phyloP scores from a whole-genome alignment of 2,888 invertebrate species.

The Desoria tigrina region DNA sequence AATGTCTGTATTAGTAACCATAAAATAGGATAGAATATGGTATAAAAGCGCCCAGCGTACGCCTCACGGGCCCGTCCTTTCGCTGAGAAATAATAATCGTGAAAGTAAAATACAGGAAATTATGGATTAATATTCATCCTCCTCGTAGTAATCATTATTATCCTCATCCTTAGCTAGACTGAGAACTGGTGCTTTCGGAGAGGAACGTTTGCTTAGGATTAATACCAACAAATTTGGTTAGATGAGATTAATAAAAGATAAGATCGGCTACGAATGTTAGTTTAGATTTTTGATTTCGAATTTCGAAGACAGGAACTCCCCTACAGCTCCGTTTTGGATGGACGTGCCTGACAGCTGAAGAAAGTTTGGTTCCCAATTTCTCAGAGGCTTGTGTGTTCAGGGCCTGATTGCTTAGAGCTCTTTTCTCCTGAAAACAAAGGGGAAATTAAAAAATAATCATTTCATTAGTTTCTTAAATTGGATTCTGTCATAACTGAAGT shows the following conservation, averaged over 20 bases:
- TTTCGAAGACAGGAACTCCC: not conserved
- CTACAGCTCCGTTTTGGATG: not conserved
- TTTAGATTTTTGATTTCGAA: no score
- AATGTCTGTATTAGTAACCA: slow-evolving; percentile 17
- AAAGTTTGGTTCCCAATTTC: not conserved
- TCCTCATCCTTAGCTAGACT: no score
- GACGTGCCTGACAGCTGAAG: slow-evolving; percentile 6
- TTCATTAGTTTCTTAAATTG: slow-evolving; percentile 41
- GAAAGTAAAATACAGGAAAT: not conserved
- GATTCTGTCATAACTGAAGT: slow-evolving; percentile 37
- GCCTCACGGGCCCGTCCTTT: not conserved
- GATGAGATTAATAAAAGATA: no score
- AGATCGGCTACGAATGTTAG: no score
- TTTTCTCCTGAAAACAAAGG: slow-evolving; percentile 22
- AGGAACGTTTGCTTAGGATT: no score
- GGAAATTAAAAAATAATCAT: slow-evolving; percentile 38
- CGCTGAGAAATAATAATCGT: not conserved
- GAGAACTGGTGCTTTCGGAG: no score
- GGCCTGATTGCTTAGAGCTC: not conserved
- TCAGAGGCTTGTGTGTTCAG: slow-evolving; percentile 1
- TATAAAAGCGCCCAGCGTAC: not conserved
- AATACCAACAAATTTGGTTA: no score
- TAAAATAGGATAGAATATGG: not conserved
- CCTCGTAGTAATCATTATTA: not conserved
- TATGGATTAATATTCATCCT: slow-evolving; percentile 11